These are phyloP conservation scores for Malthinus seriepunctatus DNA, from an alignment of 2,888 invertebrate species.

Conservation along the genomic window DNA sequence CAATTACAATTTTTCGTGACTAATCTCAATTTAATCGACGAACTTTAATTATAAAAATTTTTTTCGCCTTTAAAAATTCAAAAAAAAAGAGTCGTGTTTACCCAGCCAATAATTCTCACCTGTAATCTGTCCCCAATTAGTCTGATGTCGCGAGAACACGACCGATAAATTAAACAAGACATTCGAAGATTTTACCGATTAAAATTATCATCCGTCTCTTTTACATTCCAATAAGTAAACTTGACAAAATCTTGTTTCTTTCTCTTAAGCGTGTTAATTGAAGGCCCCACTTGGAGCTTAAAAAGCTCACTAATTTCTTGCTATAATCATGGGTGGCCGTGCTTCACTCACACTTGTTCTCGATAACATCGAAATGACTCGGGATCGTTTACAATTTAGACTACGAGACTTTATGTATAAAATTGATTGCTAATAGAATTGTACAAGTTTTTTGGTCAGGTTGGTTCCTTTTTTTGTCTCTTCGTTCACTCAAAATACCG, in stretches of 20 bases:
- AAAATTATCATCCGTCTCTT: conserved; percentile 16
- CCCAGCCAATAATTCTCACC: conserved; percentile 38
- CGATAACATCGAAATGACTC: conserved; percentile 26
- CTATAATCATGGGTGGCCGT: conserved; percentile 33
- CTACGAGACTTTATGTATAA: conserved; percentile 16
- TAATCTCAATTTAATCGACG: not conserved
- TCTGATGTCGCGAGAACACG: conserved; percentile 44
- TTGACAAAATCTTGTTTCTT: conserved; percentile 12
- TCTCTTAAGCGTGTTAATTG: conserved; percentile 32
- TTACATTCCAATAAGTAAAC: conserved; percentile 15
- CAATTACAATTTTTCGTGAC: conserved; percentile 1
- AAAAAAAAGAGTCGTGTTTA: conserved; percentile 23
- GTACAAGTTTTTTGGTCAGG: conserved; percentile 13
- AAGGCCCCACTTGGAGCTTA: conserved; percentile 30
- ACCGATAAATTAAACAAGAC: conserved; percentile 46
- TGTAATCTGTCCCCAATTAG: conserved; percentile 44
- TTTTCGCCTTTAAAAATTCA: not conserved
- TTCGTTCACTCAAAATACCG: not conserved
- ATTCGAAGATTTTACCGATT: conserved; percentile 34
- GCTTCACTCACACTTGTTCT: conserved; percentile 29
- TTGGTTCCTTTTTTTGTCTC: conserved; percentile 6
- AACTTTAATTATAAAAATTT: not conserved
- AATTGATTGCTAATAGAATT: conserved; percentile 26
- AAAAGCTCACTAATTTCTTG: conserved; percentile 36
- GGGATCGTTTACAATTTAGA: conserved; percentile 26